Evolutionary conservation across 2,113 vertebrate species (phyloP).

Genomic region (Microtus ochrogaster): DNA sequence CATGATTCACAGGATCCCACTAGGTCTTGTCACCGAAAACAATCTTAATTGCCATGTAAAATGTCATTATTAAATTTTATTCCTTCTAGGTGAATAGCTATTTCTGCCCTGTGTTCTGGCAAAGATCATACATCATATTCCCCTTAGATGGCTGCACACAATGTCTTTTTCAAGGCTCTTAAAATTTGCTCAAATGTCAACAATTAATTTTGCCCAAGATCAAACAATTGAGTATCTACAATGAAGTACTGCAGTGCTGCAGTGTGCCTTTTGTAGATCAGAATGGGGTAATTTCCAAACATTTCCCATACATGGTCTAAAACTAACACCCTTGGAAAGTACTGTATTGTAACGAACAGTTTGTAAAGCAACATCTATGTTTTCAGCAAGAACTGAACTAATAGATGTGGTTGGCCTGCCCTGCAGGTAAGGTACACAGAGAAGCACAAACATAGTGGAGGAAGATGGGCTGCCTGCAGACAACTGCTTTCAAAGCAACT

Average conservation of each 20-base stretch:
- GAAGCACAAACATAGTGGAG: slow-evolving; percentile 63
- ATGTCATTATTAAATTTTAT: slow-evolving; percentile 30
- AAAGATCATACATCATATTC: not conserved
- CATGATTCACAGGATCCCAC: not conserved
- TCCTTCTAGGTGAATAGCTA: not conserved
- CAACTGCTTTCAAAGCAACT: slow-evolving; percentile 77
- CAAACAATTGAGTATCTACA: not conserved
- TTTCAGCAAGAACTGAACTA: slow-evolving; percentile 4
- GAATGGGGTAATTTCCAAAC: not conserved
- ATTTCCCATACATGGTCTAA: not conserved
- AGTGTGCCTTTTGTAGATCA: not conserved
- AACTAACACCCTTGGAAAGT: not conserved
- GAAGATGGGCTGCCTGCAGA: slow-evolving; percentile 52
- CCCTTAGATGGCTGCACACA: not conserved
- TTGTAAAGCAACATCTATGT: not conserved
- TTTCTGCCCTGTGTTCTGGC: not conserved
- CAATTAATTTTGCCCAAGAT: not conserved
- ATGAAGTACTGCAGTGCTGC: not conserved
- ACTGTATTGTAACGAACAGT: not conserved
- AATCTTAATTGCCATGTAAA: slow-evolving; percentile 3
- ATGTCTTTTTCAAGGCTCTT: slow-evolving; percentile 16
- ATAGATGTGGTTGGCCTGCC: not conserved
- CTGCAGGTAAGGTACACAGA: slow-evolving; percentile 1
- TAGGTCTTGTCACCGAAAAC: not conserved
- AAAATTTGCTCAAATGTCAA: not conserved